phyloP scores from a whole-genome alignment of 1,140 invertebrate species.

The Nephotettix cincticeps region DNA sequence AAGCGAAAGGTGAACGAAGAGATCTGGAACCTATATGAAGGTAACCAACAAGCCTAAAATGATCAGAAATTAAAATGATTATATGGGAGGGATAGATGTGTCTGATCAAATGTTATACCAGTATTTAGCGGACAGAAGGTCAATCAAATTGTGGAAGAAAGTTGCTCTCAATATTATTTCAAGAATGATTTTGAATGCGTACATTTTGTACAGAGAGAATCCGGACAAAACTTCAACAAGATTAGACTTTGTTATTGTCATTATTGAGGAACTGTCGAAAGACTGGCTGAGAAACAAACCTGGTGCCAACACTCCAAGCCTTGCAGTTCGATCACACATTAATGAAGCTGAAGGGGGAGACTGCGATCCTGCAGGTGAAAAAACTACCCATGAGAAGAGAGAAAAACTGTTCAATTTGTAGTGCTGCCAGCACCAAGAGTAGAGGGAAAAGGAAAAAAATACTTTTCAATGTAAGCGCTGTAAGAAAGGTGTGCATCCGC shows the following conservation, averaged over 20 bases:
- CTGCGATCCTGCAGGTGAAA: no score
- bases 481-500: no score
- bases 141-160: constrained; percentile 41
- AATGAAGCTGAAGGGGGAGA: no score
- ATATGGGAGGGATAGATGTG: constrained; percentile 32
- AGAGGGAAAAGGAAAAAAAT: constrained; percentile 5
- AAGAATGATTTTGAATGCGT: constrained; percentile 38
- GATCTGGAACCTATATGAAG: constrained; percentile 8
- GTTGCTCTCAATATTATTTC: constrained; percentile 39
- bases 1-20: constrained; percentile 20
- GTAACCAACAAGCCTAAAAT: constrained; percentile 26
- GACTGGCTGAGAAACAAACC: not conserved
- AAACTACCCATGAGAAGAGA: not conserved
- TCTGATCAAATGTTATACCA: constrained; percentile 34
- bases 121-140: constrained; percentile 40
- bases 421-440: not conserved
- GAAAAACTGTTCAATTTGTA: constrained; percentile 10
- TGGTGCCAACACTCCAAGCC: not conserved
- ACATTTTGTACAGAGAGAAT: no score
- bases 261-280: not conserved
- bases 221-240: constrained; percentile 26
- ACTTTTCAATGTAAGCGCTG: not conserved
- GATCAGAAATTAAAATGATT: constrained; percentile 28
- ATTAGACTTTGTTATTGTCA: not conserved
- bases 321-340: no score